Conservation (phyloP, 2,888 invertebrate species). For the Laothoe populi region DNA sequence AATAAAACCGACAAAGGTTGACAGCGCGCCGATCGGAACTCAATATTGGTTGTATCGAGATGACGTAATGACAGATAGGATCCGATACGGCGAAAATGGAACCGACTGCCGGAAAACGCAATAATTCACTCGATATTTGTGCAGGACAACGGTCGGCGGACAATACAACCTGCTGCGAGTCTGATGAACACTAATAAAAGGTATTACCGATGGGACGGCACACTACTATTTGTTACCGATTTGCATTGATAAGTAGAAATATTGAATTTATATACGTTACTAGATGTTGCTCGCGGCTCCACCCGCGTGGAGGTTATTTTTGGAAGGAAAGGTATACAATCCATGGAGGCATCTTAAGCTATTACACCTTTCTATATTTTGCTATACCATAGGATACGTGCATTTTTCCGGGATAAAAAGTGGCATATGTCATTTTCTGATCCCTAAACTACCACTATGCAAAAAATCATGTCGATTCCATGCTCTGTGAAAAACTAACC, state of each 20-base stretch:
- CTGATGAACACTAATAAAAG: conserved; percentile 57
- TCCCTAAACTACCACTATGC: too few relatives aligned
- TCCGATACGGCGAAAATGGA: conserved; percentile 58
- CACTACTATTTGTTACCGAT: background rate
- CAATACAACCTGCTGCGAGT: conserved; percentile 73
- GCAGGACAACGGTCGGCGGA: conserved; percentile 49
- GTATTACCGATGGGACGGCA: background rate
- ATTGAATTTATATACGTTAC: background rate
- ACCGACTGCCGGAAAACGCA: conserved; percentile 49
- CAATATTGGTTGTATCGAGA: conserved; percentile 53
- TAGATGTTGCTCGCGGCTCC: too few relatives aligned
- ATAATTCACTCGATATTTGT: conserved; percentile 73
- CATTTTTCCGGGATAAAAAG: too few relatives aligned
- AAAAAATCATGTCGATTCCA: too few relatives aligned
- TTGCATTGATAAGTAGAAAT: background rate
- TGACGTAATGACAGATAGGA: conserved; percentile 72
- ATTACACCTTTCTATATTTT: too few relatives aligned
- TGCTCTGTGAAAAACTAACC: too few relatives aligned
- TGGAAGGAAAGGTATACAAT: too few relatives aligned
- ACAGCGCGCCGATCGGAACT: conserved; percentile 44
- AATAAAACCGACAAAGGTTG: conserved; percentile 57
- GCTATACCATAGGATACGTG: too few relatives aligned
- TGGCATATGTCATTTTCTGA: too few relatives aligned
- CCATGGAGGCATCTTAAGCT: too few relatives aligned
- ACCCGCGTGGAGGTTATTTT: too few relatives aligned